Conservation (phyloP, 2,888 invertebrate genomes). For the Beris morrisii region DNA sequence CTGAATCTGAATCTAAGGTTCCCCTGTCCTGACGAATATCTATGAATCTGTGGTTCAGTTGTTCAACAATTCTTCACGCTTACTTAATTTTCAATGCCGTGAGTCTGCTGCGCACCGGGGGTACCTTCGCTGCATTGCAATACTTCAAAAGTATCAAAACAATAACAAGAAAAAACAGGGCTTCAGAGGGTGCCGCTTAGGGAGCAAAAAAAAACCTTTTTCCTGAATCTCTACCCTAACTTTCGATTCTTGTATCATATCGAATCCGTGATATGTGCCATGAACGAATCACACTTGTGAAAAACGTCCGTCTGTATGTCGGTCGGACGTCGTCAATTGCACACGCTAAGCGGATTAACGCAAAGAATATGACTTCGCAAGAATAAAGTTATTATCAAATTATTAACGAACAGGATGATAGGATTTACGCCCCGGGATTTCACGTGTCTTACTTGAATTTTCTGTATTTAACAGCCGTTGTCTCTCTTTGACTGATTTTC, state of each 20-base stretch:
- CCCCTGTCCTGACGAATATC: no score
- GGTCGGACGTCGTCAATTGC: not conserved
- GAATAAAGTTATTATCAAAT: slow-evolving; percentile 32
- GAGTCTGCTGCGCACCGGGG: slow-evolving; percentile 20
- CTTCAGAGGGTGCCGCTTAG: not conserved
- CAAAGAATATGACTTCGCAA: slow-evolving; percentile 25
- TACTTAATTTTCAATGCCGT: slow-evolving; percentile 30
- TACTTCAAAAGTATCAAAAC: slow-evolving; percentile 19
- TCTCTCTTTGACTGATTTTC: no score
- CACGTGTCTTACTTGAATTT: no score
- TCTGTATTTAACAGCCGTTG: no score
- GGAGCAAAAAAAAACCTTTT: no score
- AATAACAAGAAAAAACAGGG: slow-evolving; percentile 24
- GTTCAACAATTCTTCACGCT: slow-evolving; percentile 28
- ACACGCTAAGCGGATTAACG: slow-evolving; percentile 20
- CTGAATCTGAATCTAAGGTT: no score
- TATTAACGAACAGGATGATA: slow-evolving; percentile 28
- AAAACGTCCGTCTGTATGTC: slow-evolving; percentile 1
- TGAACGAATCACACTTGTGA: slow-evolving; percentile 23
- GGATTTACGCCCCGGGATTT: slow-evolving; percentile 4
- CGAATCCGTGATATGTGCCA: slow-evolving; percentile 11
- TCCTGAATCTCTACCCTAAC: slow-evolving; percentile 1
- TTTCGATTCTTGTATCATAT: slow-evolving; percentile 6
- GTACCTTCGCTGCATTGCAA: slow-evolving; percentile 10
- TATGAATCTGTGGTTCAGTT: not conserved